Percentiles rank a stretch among this genome's conserved stretches.
Evolutionary conservation across 1,140 invertebrate genomes (phyloP).

Genomic region (Bombus confusus): DNA sequence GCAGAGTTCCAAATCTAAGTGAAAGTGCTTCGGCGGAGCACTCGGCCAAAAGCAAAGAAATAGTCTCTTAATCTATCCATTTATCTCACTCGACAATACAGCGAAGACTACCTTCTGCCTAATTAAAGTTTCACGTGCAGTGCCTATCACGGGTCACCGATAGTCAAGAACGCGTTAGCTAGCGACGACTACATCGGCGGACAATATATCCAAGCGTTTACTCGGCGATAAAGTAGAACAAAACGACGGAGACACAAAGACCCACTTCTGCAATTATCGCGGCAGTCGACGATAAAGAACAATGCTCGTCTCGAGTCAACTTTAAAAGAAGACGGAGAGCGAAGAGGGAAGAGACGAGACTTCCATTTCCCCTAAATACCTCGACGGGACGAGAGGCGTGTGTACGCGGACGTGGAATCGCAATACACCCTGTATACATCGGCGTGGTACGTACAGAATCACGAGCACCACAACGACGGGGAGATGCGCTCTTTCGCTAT

Average conservation of each 20-base stretch:
- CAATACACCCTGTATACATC: slow-evolving; percentile 13
- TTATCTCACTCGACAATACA: not conserved
- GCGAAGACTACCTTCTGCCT: not conserved
- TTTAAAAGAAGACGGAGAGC: not conserved
- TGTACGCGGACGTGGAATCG: slow-evolving; percentile 4
- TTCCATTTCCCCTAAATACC: not conserved
- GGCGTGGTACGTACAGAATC: slow-evolving; percentile 38
- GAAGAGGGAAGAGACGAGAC: not conserved
- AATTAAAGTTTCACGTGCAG: not conserved
- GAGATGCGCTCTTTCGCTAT: slow-evolving; percentile 61
- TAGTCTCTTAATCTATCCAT: slow-evolving; percentile 2
- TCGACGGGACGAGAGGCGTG: no score
- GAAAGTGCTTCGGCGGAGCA: not conserved
- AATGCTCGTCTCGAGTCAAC: not conserved
- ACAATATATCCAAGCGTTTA: not conserved
- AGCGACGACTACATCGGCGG: not conserved
- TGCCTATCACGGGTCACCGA: not conserved
- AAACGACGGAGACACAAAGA: slow-evolving; percentile 16
- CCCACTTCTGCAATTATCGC: slow-evolving; percentile 16
- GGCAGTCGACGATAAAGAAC: slow-evolving; percentile 30
- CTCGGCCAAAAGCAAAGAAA: not conserved
- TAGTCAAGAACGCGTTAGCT: not conserved
- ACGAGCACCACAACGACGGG: slow-evolving; percentile 10
- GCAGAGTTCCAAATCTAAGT: not conserved
- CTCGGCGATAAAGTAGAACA: not conserved